Conservation (phyloP, 2,888 invertebrate species). For the Chrysina gloriosa region DNA sequence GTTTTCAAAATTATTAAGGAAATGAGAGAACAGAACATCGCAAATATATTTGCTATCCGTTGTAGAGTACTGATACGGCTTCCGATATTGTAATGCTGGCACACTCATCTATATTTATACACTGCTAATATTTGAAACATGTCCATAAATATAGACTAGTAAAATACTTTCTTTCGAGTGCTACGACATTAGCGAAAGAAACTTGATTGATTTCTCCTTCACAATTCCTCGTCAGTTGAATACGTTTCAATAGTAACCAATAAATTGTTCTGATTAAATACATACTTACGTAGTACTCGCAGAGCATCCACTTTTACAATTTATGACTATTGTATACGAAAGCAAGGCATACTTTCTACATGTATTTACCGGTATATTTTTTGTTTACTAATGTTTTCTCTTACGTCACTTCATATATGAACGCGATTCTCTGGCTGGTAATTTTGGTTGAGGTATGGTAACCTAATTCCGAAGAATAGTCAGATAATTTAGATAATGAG, state of each 20-base stretch:
- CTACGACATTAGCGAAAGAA: no score
- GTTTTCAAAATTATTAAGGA: no score
- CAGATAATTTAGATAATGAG: slow-evolving; percentile 23
- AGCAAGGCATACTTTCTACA: slow-evolving; percentile 2
- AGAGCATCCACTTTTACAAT: not conserved
- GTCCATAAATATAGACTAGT: no score
- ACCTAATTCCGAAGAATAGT: slow-evolving; percentile 23
- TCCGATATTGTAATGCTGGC: no score
- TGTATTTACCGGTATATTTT: slow-evolving; percentile 2
- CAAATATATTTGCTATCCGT: no score
- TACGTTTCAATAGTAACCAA: not conserved
- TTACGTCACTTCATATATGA: slow-evolving; percentile 1
- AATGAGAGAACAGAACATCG: no score
- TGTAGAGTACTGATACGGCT: no score
- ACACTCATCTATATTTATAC: no score
- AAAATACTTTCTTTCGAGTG: no score
- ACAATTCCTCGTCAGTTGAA: not conserved
- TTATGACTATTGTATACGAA: slow-evolving; percentile 8
- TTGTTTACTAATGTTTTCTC: not conserved
- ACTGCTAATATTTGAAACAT: no score
- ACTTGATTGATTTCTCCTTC: not conserved
- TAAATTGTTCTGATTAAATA: not conserved
- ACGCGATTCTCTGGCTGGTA: not conserved
- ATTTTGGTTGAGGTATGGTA: slow-evolving; percentile 8
- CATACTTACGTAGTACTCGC: not conserved